A percentile compares a stretch with the other conserved stretches of the same genome.
These are phyloP conservation scores for Struthio camelus DNA, from an alignment of 2,113 vertebrate genomes.

Conservation along the genomic window DNA sequence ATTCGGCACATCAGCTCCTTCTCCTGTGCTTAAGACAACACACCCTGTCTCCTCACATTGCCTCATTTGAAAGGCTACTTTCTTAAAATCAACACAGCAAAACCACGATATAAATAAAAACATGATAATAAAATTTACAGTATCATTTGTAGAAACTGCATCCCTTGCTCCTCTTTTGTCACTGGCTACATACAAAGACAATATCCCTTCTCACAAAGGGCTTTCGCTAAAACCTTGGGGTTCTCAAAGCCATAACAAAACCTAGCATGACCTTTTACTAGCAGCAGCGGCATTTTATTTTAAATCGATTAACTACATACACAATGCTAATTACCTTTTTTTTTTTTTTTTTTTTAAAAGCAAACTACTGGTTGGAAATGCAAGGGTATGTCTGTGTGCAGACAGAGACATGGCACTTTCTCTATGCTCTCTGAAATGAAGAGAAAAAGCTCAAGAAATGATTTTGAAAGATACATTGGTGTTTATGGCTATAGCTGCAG, in stretches of 20 bases:
- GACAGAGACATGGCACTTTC: neutral
- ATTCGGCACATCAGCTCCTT: neutral
- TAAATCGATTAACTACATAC: slow-evolving; percentile 31
- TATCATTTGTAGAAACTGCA: neutral
- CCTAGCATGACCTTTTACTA: neutral
- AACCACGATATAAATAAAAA: neutral
- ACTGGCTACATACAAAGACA: neutral
- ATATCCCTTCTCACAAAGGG: neutral
- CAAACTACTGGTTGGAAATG: neutral
- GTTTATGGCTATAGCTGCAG: neutral
- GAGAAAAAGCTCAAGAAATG: neutral
- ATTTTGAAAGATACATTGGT: neutral
- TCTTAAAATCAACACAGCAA: neutral
- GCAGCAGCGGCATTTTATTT: slow-evolving; percentile 36
- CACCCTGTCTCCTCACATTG: accelerated
- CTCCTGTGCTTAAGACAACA: neutral
- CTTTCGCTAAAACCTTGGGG: neutral
- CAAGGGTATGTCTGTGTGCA: neutral
- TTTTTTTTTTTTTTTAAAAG: neutral
- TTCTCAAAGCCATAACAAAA: neutral
- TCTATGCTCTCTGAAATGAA: neutral
- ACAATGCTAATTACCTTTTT: slow-evolving; percentile 23
- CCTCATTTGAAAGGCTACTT: neutral
- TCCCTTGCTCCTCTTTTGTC: neutral
- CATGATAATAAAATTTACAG: neutral